Base-by-base conservation (phyloP, 2,888 invertebrate species). In the Empis livida region DNA sequence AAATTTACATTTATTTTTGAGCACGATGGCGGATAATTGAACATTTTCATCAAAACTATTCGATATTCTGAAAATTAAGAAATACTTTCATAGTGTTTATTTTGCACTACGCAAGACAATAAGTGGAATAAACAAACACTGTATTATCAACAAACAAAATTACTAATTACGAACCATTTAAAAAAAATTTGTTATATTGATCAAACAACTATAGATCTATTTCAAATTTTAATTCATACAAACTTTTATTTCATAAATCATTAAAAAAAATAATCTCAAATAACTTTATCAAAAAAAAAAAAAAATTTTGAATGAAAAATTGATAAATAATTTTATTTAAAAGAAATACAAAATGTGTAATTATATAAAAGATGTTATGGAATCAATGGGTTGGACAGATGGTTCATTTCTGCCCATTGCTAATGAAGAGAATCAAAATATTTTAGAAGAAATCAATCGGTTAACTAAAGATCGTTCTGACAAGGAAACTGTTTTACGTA, bases 321-420 rank as follows among this genome's bases (percentile, higher is more conserved):
- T 5, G 3, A 20, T 32, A 6, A 32, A 13, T 4, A 32, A 32
- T 6, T 13, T 4, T 10, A 5, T 20, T 17, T 11, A 13, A 20
- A 38, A 38, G 16, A 3, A 38, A 16, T 16, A 40, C 11, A 31
- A 38, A 9, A 55, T 55, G 53, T 39, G 44, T 15, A 23, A 42
- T 14, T 56, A 51, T 55, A 74, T 84, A 60, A 73, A 76, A 39
- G 76, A 81, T 56, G 71, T 85, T 48, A 66, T 87, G 49, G 76
- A 77, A 54, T 75, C 80, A 55, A 71, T 86, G 49, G 86, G 85
- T 3, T 86, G 84, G 82, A 75, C 77, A 47, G 78, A 82, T 58
- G 86, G 87, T 8, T 84, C 84, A 50, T 80, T 82, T 59, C 76
- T 86, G 56, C 90, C 90, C 4, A 75, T 90, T 51, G 85, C 89